Evolutionary conservation across 2,797 vertebrate genomes (phyloP), one percentile per base, ranked within the genome.

Genomic region (Acrossocheilus fasciatus): DNA sequence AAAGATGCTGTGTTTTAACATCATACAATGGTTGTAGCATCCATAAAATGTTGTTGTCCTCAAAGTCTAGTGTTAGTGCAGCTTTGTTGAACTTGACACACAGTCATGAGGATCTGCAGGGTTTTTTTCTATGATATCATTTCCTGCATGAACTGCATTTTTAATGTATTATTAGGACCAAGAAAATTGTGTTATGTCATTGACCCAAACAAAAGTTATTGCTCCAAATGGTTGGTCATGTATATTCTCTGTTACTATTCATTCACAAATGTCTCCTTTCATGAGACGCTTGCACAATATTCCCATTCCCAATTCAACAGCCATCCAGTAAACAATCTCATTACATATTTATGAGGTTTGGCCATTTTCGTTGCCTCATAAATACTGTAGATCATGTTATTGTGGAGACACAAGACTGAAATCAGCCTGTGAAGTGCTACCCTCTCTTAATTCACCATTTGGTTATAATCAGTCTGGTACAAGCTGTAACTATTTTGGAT

Each of bases 401-500:
- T 90, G 78, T 87, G 88, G 82, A 86, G 64, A 88, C 90, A 88
- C 90, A 86, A 87, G 84, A 34, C 70, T 84, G 81, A 81, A 81
- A 82, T 86, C 62, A 36, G 5, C 81, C 82, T 54, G 57, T 72
- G 70, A 91, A 91, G 89, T 86, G 78, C 86, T 87, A 89, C 89
- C 73, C 75, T 89, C 89, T 90, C 88, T 82, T 90, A 87, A 85
- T 88, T 91, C 87, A 87, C 91, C 91, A 93, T 95, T 95, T 93
- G 93, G 93, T 93, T 93, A 91, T 91, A 94, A 93, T 94, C 90
- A 92, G 90, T 91, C 89, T 83, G 88, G 87, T 84, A 87, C 87
- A 87, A 86, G 91, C 92, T 92, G 81, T 91, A 89, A 88, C 92
- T 93, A 90, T 93, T 95, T 94, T 93, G 87, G 92, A 93, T 92